These are phyloP conservation scores for Ormyrus labotus DNA, from an alignment of 2,888 invertebrate genomes.

Conservation along the genomic window DNA sequence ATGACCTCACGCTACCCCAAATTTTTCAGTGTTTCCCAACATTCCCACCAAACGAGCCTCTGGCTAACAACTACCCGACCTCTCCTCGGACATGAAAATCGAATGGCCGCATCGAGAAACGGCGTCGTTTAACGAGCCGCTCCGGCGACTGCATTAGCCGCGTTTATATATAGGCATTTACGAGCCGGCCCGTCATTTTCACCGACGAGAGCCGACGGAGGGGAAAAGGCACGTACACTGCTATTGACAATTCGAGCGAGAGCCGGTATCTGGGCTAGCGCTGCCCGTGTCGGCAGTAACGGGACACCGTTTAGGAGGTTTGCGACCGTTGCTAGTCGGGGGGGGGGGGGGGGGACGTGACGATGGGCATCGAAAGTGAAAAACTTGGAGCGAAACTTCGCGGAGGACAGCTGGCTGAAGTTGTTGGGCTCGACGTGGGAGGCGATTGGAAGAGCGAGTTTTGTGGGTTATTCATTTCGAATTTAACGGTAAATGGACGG, in stretches of 20 bases:
- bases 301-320: slow-evolving; percentile 70
- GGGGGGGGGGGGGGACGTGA: no score
- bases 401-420: no score
- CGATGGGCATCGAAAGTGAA: background rate
- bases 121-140: no score
- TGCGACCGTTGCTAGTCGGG: background rate
- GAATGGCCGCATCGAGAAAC: no score
- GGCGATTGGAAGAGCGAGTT: background rate
- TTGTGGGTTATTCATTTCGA: background rate
- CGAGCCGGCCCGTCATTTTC: slow-evolving; percentile 11
- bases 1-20: no score
- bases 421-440: no score
- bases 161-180: background rate
- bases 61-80: background rate
- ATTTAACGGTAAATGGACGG: no score
- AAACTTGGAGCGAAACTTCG: background rate
- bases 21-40: no score
- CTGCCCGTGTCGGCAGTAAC: slow-evolving; percentile 64
- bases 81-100: no score
- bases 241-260: slow-evolving; percentile 73
- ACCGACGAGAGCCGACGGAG: background rate
- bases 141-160: no score
- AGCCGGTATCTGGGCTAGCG: slow-evolving; percentile 72
- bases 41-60: no score
- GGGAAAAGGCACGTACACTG: slow-evolving; percentile 19